Percentiles rank a stretch among this genome's conserved stretches.
These are phyloP conservation scores for Trissolcus basalis DNA, from an alignment of 1,140 invertebrate genomes.

Conservation along the genomic window DNA sequence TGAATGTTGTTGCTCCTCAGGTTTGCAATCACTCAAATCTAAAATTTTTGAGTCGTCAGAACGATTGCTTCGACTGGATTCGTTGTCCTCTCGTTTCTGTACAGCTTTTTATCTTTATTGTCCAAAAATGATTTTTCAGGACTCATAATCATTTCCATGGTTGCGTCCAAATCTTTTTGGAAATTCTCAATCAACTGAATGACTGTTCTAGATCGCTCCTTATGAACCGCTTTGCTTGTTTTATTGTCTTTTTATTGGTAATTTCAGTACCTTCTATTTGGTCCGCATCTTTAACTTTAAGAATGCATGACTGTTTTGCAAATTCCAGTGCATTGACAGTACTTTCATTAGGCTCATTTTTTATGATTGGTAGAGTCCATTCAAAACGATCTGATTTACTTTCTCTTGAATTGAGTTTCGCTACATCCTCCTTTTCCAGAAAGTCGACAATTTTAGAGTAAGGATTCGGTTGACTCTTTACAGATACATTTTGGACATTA, in stretches of 20 bases:
- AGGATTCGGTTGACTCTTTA: constrained; percentile 7
- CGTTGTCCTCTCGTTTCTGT: not conserved
- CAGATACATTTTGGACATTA: no score
- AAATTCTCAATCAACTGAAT: constrained; percentile 46
- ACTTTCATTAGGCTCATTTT: no score
- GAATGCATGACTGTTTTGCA: no score
- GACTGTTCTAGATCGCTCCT: constrained; percentile 23
- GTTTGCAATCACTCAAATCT: constrained; percentile 13
- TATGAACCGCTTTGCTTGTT: not conserved
- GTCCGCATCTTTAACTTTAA: not conserved
- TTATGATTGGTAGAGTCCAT: not conserved
- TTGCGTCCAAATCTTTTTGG: constrained; percentile 45
- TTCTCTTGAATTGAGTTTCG: not conserved
- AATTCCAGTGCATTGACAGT: no score
- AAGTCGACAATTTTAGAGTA: constrained; percentile 25
- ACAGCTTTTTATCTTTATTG: no score
- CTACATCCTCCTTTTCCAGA: constrained; percentile 8
- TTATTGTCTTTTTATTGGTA: not conserved
- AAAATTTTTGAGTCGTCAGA: constrained; percentile 18
- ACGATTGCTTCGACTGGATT: not conserved
- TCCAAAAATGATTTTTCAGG: constrained; percentile 4
- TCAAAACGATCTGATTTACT: not conserved
- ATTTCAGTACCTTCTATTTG: not conserved
- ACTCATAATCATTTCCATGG: constrained; percentile 40
- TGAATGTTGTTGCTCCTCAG: constrained; percentile 31